Evolutionary conservation across 2,888 invertebrate genomes (phyloP), one percentile per base, ranked within the genome.

Genomic region (Clistopyga incitator): DNA sequence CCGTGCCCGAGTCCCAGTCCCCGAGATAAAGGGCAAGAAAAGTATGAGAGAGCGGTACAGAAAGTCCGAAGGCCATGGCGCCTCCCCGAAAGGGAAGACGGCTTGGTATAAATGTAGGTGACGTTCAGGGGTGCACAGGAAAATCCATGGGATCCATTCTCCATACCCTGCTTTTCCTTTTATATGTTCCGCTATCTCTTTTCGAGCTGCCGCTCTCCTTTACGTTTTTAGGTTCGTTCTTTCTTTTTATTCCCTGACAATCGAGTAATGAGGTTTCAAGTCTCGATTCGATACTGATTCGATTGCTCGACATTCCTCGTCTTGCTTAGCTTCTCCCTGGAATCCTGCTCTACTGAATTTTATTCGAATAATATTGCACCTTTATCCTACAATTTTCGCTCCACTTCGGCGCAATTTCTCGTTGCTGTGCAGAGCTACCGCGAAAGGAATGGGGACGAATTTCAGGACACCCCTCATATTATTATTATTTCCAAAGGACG

Each of bases 261-360:
- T 78, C 84, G 70, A 74, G 78, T 84, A 84, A 84, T 78, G 84
- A 84, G 84, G 78, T 84, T 84, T 70, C 84, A 78, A 78, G 84
- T 78, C 84, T 84, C 84, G 84, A 84, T 81, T 84, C 84, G 81
- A 84, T 81, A 84, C 84, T 84, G 84, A 84, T 84, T 84, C 84
- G 81, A 84, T 84, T 84, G 81, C 81, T 81, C 78, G 78, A 77
- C 81, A 84, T 84, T 84, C 84, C 68, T 81, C 71, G 52, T 72
- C 64, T 68, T 47, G 56, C 77, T 72, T 77, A 70, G 68, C 64
- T 84, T 64, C 42, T 68, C 84, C 74, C 71, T 13, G 34, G 52
- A 56, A 50, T 18, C 65, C 68, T 20, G 61, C 13, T 23, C 25
- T 77, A 64, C 70, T 64, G 74, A 84, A 81, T 78, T 81, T 84